Evolutionary conservation across 2,888 invertebrate species (phyloP).

Genomic region (Phortica magna): DNA sequence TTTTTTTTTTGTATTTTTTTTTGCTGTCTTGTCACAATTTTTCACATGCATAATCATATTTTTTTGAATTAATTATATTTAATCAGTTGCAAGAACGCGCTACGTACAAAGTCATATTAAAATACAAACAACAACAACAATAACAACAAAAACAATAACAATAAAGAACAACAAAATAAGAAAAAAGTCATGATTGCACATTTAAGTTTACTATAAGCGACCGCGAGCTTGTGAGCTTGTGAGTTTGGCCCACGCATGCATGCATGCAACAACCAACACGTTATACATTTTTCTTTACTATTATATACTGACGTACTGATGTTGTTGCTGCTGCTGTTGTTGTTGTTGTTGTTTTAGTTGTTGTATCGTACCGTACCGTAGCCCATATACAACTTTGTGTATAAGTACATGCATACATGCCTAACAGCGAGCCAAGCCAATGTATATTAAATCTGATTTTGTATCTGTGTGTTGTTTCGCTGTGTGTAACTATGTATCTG

Average conservation of each 20-base stretch:
- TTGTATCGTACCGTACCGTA: not conserved
- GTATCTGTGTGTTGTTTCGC: no score
- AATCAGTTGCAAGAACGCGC: constrained; percentile 27
- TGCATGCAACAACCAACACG: constrained; percentile 31
- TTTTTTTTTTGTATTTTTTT: constrained; percentile 49
- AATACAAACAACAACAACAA: not conserved
- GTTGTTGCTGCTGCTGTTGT: not conserved
- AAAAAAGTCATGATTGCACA: constrained; percentile 65
- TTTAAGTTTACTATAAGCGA: constrained; percentile 63
- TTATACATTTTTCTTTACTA: constrained; percentile 23
- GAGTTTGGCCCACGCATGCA: constrained; percentile 15
- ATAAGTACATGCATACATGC: not conserved
- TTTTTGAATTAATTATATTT: constrained; percentile 38
- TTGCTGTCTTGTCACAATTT: constrained; percentile 48
- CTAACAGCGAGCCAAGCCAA: no score
- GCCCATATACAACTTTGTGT: no score
- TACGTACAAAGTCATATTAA: constrained; percentile 7
- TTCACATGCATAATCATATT: constrained; percentile 68
- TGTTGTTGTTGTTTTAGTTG: not conserved
- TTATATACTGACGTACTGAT: not conserved
- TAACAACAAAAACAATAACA: not conserved
- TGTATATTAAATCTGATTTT: no score
- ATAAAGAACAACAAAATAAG: constrained; percentile 20
- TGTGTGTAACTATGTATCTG: not conserved
- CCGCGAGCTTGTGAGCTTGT: constrained; percentile 10